Base-by-base conservation (phyloP, 2,113 vertebrate genomes). In the Pelecanoides urinatrix region DNA sequence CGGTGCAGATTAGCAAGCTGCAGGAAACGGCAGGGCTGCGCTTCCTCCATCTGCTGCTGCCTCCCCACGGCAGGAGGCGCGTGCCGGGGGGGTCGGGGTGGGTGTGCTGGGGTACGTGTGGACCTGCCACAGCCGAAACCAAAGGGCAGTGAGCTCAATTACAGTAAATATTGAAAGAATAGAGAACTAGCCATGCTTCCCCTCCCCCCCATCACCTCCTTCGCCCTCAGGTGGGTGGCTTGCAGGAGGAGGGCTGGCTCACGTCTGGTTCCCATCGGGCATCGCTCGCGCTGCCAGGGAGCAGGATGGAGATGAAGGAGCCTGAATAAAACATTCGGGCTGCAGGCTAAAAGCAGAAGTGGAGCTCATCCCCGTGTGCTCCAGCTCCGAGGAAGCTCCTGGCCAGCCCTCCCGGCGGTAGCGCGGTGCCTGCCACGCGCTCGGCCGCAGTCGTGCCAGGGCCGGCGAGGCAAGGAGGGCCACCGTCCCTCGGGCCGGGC, bases 361-460 rank as follows among this genome's bases (percentile, higher is more conserved):
- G 19, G 65, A 84, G 70, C 62, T 50, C 42, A 15, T 44, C 16
- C 21, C 30, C 2, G 0, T 12, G 36, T 30, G 45, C 73, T 55
- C 1, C 7, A 50, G 77, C 76, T 77, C 59, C 6, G 9, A 3
- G 72, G 50, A 40, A 67, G 66, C 56, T 75, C 50, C 55, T 70
- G 59, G 59, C 59, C 59, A 66, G 36, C n/a, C 22, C 36, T 70
- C 10, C 71, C 7, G 11, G 70, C 10, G 3, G 52, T 17, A 67
- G 25, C 73, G 14, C 2, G 2, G 49, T 26, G 45, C 32, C 21
- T 30, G 63, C 63, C 16, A 8, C 0, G 6, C 3, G 7, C 53
- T 77, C 1, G 2, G 12, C 19, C 4, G 3, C 20, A 27, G 50
- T 3, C 3, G 1, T 32, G 49, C 0, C 2, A 34, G 62, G 26